Conservation (phyloP, 2,113 vertebrate species). For the Ceyx melanurus region DNA sequence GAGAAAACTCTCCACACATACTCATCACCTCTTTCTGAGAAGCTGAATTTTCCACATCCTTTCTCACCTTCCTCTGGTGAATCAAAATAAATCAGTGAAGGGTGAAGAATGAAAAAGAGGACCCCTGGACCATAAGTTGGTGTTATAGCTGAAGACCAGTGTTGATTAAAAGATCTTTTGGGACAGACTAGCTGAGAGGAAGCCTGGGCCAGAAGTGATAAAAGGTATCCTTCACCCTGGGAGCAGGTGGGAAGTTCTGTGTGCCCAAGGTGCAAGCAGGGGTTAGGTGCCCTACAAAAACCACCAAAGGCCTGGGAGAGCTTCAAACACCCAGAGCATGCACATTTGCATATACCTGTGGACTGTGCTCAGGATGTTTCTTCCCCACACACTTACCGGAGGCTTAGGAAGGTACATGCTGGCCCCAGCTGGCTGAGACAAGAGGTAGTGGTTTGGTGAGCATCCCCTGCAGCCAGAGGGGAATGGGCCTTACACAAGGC, state of each 20-base stretch:
- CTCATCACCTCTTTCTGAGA: background rate
- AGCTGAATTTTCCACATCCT: background rate
- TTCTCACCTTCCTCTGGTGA: background rate
- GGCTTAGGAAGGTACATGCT: background rate
- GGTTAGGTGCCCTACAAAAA: background rate
- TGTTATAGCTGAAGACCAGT: background rate
- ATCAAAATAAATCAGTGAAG: background rate
- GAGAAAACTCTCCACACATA: no score
- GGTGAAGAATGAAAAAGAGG: background rate
- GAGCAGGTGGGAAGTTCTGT: background rate
- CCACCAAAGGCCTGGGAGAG: background rate
- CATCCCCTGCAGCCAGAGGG: background rate
- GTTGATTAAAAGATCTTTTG: background rate
- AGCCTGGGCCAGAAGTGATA: background rate
- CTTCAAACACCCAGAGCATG: background rate
- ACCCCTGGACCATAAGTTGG: background rate
- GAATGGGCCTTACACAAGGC: fast-evolving
- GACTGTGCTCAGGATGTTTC: background rate
- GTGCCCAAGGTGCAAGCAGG: background rate
- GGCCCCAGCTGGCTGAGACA: background rate
- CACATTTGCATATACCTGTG: no score
- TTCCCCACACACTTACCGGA: background rate
- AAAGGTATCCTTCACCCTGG: background rate
- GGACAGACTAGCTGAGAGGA: background rate
- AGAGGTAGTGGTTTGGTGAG: background rate